These are phyloP conservation scores for Nanorana parkeri DNA, from an alignment of 2,113 vertebrate species.

Conservation along the genomic window DNA sequence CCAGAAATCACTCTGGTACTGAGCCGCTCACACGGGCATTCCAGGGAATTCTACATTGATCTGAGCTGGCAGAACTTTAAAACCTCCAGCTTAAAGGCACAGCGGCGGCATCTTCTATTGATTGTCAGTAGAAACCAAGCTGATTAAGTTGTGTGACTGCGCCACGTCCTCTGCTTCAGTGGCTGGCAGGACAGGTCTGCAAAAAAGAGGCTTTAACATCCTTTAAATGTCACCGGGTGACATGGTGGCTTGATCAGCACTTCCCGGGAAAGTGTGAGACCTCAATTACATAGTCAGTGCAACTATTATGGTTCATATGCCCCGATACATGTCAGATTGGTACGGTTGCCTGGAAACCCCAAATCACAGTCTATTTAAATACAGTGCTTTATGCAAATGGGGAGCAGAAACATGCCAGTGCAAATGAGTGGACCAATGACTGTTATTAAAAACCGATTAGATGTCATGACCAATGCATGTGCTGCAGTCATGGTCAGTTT, in stretches of 20 bases:
- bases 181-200: background rate
- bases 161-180: background rate
- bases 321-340: background rate
- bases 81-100: slow-evolving; percentile 35
- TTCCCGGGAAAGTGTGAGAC: background rate
- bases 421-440: too few species aligned
- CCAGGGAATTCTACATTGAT: slow-evolving; percentile 35
- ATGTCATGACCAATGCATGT: too few species aligned
- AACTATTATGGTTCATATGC: background rate
- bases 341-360: background rate
- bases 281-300: background rate
- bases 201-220: slow-evolving; percentile 14
- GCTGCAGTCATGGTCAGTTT: too few species aligned
- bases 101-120: background rate
- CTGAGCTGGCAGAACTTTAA: slow-evolving; percentile 26
- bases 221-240: slow-evolving; percentile 26
- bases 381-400: background rate
- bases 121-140: slow-evolving; percentile 25
- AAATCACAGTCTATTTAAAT: background rate
- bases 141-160: slow-evolving; percentile 28
- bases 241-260: background rate
- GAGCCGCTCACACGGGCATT: slow-evolving; percentile 8
- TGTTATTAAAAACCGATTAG: too few species aligned
- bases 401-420: background rate
- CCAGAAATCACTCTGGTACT: background rate